Evolutionary conservation across 2,113 vertebrate genomes (phyloP).

Genomic region (Petrocephalus zakoni): DNA sequence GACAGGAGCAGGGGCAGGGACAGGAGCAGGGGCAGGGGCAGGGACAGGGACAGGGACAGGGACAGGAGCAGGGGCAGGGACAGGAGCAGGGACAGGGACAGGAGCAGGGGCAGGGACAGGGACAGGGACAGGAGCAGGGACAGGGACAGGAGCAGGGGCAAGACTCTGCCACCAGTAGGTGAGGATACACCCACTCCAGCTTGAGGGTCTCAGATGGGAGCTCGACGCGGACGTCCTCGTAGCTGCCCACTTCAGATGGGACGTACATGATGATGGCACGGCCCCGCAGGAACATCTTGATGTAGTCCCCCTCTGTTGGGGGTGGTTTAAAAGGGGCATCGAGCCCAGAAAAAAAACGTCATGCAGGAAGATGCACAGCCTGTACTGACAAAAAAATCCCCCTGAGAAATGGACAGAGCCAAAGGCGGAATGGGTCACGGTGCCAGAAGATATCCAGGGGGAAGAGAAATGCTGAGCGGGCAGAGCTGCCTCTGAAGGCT

Average conservation of each 20-base stretch:
- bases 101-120: background rate
- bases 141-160: background rate
- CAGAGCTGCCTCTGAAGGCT: background rate
- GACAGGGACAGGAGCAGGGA: background rate
- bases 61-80: too few relatives aligned
- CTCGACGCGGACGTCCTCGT: conserved; percentile 83
- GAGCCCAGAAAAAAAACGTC: background rate
- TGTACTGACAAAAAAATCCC: background rate
- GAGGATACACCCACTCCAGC: conserved; percentile 99
- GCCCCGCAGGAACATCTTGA: conserved; percentile 98
- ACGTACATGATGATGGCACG: conserved; percentile 98
- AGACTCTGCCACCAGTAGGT: background rate
- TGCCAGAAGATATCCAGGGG: background rate
- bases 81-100: background rate
- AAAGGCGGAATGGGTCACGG: background rate
- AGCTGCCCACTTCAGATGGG: conserved; percentile 88
- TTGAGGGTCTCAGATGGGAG: conserved; percentile 88
- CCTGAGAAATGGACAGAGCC: background rate
- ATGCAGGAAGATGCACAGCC: background rate
- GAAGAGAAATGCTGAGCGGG: background rate
- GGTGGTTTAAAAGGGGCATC: background rate
- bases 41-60: background rate
- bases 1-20: background rate
- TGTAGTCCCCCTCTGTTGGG: conserved; percentile 82
- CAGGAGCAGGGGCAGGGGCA: too few relatives aligned